Evolutionary conservation across 2,888 invertebrate genomes (phyloP).

Genomic region (Meiosimyza decipiens): DNA sequence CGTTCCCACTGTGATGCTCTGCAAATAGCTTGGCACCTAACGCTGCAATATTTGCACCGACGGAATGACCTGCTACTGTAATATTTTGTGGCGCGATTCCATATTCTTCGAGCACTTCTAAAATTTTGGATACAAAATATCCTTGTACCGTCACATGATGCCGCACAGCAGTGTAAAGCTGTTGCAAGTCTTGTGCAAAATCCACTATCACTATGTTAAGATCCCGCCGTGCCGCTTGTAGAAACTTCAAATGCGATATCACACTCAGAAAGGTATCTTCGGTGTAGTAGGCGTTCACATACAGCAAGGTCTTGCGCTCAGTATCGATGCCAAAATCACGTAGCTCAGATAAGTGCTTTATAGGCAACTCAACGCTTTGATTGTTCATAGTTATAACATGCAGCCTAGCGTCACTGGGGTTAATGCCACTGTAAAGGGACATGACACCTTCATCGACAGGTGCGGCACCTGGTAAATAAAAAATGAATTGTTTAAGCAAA

Average conservation of each 20-base stretch:
- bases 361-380: slow-evolving; percentile 57
- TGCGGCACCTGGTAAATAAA: slow-evolving; percentile 52
- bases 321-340: slow-evolving; percentile 57
- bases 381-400: slow-evolving; percentile 59
- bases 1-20: not conserved
- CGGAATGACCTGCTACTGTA: slow-evolving; percentile 60
- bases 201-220: slow-evolving; percentile 59
- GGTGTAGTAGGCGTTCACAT: slow-evolving; percentile 58
- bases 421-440: slow-evolving; percentile 57
- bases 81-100: slow-evolving; percentile 51
- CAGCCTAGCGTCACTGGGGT: slow-evolving; percentile 58
- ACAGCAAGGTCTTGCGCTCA: slow-evolving; percentile 55
- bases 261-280: slow-evolving; percentile 57
- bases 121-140: slow-evolving; percentile 55
- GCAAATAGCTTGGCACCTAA: slow-evolving; percentile 54
- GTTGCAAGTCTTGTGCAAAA: slow-evolving; percentile 55
- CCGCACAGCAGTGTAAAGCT: slow-evolving; percentile 59
- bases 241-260: slow-evolving; percentile 53
- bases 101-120: slow-evolving; percentile 48
- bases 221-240: slow-evolving; percentile 55
- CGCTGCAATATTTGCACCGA: slow-evolving; percentile 62
- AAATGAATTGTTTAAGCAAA: not conserved
- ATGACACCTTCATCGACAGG: slow-evolving; percentile 61
- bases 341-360: slow-evolving; percentile 56
- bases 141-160: slow-evolving; percentile 57